Evolutionary conservation across 1,140 invertebrate species (phyloP), one percentile per base, ranked within the genome.

Genomic region (Carcinoscorpius rotundicauda): DNA sequence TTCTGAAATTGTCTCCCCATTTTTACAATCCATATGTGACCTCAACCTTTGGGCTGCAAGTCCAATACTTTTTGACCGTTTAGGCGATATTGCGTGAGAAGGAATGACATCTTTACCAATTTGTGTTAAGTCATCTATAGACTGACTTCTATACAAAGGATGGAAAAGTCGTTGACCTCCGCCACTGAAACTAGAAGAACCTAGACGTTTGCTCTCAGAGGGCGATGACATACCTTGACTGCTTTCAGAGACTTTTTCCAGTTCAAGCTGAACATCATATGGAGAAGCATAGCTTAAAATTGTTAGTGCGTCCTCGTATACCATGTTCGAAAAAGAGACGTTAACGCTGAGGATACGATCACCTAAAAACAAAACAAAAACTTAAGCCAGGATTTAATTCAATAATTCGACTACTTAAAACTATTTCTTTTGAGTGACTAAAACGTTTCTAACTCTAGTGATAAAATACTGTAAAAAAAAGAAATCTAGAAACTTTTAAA

Each of bases 251-350:
- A 50, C 77, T 70, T 78, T 84, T 64, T 84, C 81, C n/a, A 88
- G 81, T 69, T 86, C 82, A 5, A 89, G 76, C 56, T 83, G 81
- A 3, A 92, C 86, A 69, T 90, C 89, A 72, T 95, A 94, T 0
- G 91, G 91, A n/a, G 91, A 93, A 3, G 91, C 91, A 67, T 93
- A 91, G 63, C 88, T 90, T 4, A 96, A 78, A 66, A 96, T 91
- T 2, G 88, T 87, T 53, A 93, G 76, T 0, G 92, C 92, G 73
- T 96, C 92, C 76, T 94, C 90, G 73, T 89, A 86, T 0, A 92
- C 89, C 79, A 93, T 93, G 64, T 88, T 88, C 56, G 86, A 82
- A 73, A 93, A 91, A 66, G 86, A 89, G 49, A 94, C 89, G 52
- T 87, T 89, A 51, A 94, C 85, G 69, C 85, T 87, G 64, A 86